Evolutionary conservation across 1,140 invertebrate genomes (phyloP), one percentile per base, ranked within the genome.

Genomic region (Bombus pyrosoma): DNA sequence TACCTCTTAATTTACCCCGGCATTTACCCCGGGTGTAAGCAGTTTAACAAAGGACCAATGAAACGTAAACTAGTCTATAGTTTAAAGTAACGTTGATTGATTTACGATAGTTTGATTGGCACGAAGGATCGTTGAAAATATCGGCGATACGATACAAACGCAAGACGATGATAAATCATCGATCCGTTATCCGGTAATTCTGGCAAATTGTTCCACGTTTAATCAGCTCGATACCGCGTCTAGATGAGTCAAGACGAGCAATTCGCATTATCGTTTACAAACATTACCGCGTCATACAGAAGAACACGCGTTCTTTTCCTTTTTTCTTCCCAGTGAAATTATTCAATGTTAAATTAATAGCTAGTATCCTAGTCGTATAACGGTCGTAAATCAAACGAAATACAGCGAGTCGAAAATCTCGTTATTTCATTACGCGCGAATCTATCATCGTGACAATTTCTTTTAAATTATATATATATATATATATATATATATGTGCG

Each of bases 81-180:
- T 22, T 10, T 62, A 47, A 80, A 53, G 82, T 43, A 83, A 83
- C 53, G 64, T 78, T 47, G 71, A 69, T 62, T 80, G 87, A 89
- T 89, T 89, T 89, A 89, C 62, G 71, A 12, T 69, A 39, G 39
- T 39, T 22, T 41, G 32, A 53, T 73, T 71, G 72, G 68, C 69
- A 37, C 18, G 34, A 39, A n/a, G 43, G 64, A 32, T 57, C 43
- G 47, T 82, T 43, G 47, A 53, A 73, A 28, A 34, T 9, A 62
- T 77, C 78, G 68, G 75, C 73, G 73, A 66, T 69, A 39, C 15
- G 43, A 81, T 86, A 62, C 28, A 12, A 12, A 13, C 59, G 28
- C 57, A 41, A 64, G 13, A 81, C 5, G 57, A 76, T 47, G 53
- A 86, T 89, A 89, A 89, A 89, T 89, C 87, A 83, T 86, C 71